Conservation (phyloP, 2,888 invertebrate species). For the Diarsia dahlii region DNA sequence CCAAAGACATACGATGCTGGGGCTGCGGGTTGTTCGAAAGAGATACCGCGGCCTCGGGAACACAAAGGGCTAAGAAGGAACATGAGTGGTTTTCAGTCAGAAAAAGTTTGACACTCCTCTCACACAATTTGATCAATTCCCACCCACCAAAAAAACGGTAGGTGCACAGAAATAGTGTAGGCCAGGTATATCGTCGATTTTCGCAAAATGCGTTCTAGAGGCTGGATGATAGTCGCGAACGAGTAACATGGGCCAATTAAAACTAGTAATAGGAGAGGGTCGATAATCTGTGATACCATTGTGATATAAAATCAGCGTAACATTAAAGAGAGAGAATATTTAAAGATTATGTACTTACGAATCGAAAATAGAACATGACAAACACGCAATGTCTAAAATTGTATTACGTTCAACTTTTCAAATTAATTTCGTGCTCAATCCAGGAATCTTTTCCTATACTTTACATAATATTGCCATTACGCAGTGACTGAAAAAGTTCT, state of each 20-base stretch:
- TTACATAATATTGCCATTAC: conserved; percentile 30
- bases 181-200: neutral
- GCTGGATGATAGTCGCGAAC: neutral
- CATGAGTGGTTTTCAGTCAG: no score
- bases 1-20: neutral
- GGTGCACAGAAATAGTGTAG: neutral
- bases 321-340: conserved; percentile 22
- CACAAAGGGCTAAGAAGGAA: no score
- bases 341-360: conserved; percentile 2
- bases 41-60: no score
- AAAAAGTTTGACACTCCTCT: no score
- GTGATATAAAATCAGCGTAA: neutral
- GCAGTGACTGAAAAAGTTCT: conserved; percentile 10
- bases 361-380: conserved; percentile 21
- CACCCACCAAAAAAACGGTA: no score
- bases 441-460: conserved; percentile 5
- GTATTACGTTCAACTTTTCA: conserved; percentile 36
- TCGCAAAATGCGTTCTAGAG: neutral
- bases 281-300: neutral
- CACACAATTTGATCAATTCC: no score
- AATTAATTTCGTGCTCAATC: conserved; percentile 31
- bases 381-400: conserved; percentile 38
- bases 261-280: neutral
- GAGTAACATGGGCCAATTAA: neutral
- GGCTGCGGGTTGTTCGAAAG: no score